A percentile compares a stretch with the other conserved stretches of the same genome.
These are phyloP conservation scores for Trinectes maculatus DNA, from an alignment of 2,113 vertebrate genomes.

Conservation along the genomic window DNA sequence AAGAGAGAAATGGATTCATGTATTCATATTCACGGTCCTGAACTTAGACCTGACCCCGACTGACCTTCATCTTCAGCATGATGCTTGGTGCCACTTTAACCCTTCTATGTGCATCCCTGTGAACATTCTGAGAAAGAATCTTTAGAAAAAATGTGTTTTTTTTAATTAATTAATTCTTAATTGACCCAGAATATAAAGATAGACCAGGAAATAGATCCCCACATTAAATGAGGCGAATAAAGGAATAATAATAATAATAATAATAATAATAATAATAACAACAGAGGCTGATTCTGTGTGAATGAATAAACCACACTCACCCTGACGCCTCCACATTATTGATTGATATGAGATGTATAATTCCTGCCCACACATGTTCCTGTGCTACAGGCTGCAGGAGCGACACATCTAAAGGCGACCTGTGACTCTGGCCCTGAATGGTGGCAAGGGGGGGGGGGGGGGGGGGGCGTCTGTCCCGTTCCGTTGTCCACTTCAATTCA, in stretches of 20 bases:
- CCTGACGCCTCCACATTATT: constrained; percentile 6
- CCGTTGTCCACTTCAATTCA: constrained; percentile 61
- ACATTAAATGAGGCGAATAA: no score
- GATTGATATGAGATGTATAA: constrained; percentile 42
- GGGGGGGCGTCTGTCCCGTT: constrained; percentile 34
- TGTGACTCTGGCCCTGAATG: constrained; percentile 64
- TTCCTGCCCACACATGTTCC: constrained; percentile 44
- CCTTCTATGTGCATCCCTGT: no score
- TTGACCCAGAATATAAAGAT: no score
- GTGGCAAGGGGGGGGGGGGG: constrained; percentile 36
- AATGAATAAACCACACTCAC: constrained; percentile 34
- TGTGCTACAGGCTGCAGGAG: constrained; percentile 24
- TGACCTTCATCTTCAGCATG: no score
- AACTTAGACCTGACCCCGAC: background rate
- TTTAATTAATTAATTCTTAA: no score
- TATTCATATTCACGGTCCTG: no score
- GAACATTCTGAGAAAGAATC: no score
- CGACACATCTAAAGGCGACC: constrained; percentile 61
- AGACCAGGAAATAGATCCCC: no score
- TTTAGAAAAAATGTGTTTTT: no score
- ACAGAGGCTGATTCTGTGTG: constrained; percentile 29
- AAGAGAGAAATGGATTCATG: background rate
- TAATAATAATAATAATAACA: no score
- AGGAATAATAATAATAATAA: no score
- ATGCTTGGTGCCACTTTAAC: no score